These are phyloP conservation scores for Rhombomys opimus DNA, from an alignment of 2,113 vertebrate genomes.

Conservation along the genomic window DNA sequence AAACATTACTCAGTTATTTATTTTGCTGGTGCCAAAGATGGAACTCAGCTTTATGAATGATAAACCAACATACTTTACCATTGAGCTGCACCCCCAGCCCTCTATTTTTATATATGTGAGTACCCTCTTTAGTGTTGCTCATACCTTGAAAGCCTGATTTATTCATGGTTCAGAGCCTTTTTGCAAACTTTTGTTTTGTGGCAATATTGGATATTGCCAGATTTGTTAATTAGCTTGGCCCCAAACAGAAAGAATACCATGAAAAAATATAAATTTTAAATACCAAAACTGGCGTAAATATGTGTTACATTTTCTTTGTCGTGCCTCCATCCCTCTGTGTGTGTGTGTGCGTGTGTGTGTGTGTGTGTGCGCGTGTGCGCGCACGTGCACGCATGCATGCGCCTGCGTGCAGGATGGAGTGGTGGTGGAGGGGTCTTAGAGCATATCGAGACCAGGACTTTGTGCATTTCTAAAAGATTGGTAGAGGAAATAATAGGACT, in stretches of 20 bases:
- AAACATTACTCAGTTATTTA: neutral
- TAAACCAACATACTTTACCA: neutral
- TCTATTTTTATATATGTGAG: neutral
- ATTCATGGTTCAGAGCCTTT: slow-evolving; percentile 38
- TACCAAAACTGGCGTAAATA: neutral
- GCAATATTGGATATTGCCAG: slow-evolving; percentile 34
- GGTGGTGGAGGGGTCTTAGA: neutral
- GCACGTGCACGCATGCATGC: too few relatives aligned
- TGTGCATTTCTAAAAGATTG: neutral
- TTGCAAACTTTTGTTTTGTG: slow-evolving; percentile 38
- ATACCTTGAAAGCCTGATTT: slow-evolving; percentile 43
- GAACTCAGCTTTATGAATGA: neutral
- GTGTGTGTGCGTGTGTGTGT: neutral
- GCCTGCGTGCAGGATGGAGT: too few relatives aligned
- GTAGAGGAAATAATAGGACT: slow-evolving; percentile 33
- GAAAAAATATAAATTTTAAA: slow-evolving; percentile 32
- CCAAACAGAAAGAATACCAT: slow-evolving; percentile 1
- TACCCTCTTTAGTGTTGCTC: neutral
- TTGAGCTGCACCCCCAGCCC: neutral
- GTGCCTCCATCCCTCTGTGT: neutral
- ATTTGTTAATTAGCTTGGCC: slow-evolving; percentile 49
- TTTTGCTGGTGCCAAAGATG: neutral
- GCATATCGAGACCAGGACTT: neutral
- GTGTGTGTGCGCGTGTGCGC: too few relatives aligned
- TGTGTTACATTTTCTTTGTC: neutral